phyloP scores from a whole-genome alignment of 2,113 vertebrate genomes.

The Bubalus kerabau region DNA sequence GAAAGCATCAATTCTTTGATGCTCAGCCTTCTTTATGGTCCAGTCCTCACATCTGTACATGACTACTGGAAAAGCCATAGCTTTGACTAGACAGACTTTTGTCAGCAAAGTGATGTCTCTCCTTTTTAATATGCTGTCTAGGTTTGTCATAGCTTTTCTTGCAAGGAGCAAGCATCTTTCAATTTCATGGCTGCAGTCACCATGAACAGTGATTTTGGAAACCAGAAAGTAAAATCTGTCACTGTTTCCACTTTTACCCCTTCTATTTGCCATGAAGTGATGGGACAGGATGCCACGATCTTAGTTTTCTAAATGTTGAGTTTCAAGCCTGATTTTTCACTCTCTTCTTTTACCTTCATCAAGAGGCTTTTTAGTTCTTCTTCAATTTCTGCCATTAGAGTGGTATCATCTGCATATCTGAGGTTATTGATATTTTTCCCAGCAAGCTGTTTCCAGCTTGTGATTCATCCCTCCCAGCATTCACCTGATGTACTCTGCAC shows the following conservation, averaged over 20 bases:
- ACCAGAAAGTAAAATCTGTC: neutral
- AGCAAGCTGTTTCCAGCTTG: neutral
- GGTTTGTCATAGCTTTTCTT: neutral
- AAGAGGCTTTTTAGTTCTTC: neutral
- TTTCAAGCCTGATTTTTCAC: neutral
- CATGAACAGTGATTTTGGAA: neutral
- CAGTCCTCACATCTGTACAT: neutral
- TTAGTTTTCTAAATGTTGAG: neutral
- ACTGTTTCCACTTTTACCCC: neutral
- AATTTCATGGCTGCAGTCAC: neutral
- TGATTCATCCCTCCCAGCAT: neutral
- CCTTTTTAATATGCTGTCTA: neutral
- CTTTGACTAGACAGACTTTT: neutral
- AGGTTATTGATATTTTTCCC: neutral
- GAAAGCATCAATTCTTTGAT: neutral
- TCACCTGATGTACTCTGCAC: neutral
- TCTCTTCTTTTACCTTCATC: neutral
- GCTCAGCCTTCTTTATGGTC: neutral
- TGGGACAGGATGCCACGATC: neutral
- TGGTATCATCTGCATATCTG: neutral
- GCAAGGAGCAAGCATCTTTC: neutral
- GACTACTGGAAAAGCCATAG: neutral
- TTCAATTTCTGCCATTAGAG: neutral
- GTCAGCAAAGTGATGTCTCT: neutral
- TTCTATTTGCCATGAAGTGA: neutral